Conservation (phyloP, 2,113 vertebrate genomes). For the Tenrec ecaudatus region DNA sequence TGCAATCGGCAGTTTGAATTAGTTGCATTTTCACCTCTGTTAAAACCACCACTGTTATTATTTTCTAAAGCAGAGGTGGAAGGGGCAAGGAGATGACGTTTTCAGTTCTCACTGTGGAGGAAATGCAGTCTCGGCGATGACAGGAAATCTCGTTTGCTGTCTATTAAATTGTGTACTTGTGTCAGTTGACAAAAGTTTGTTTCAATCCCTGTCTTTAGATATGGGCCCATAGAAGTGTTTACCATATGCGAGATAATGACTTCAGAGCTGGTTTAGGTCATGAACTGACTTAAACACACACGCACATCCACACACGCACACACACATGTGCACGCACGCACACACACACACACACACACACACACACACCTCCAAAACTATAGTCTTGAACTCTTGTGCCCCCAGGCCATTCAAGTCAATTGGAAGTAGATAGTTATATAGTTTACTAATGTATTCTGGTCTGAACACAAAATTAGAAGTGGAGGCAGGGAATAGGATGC, state of each 20-base stretch:
- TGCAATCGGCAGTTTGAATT: slow-evolving; percentile 71
- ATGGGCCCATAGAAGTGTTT: neutral
- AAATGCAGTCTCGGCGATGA: neutral
- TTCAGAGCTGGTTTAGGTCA: neutral
- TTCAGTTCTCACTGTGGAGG: slow-evolving; percentile 14
- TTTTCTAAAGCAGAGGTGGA: slow-evolving; percentile 56
- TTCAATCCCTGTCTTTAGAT: neutral
- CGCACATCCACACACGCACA: too few relatives aligned
- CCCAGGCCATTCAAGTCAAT: neutral
- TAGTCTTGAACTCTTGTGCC: neutral
- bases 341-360: too few relatives aligned
- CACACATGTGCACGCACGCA: too few relatives aligned
- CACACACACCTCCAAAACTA: too few relatives aligned
- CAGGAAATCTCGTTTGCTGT: neutral
- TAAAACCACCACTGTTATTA: slow-evolving; percentile 56
- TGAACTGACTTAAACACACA: neutral
- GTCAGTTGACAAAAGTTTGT: neutral
- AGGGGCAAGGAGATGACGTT: slow-evolving; percentile 32
- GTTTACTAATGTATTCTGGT: neutral
- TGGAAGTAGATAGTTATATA: neutral
- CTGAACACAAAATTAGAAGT: neutral
- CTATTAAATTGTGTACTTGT: neutral
- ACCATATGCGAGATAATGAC: neutral
- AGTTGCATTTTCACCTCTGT: slow-evolving; percentile 73
- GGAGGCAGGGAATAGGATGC: neutral